Base-by-base conservation (phyloP, 2,797 vertebrate species). In the Hydrolagus colliei region DNA sequence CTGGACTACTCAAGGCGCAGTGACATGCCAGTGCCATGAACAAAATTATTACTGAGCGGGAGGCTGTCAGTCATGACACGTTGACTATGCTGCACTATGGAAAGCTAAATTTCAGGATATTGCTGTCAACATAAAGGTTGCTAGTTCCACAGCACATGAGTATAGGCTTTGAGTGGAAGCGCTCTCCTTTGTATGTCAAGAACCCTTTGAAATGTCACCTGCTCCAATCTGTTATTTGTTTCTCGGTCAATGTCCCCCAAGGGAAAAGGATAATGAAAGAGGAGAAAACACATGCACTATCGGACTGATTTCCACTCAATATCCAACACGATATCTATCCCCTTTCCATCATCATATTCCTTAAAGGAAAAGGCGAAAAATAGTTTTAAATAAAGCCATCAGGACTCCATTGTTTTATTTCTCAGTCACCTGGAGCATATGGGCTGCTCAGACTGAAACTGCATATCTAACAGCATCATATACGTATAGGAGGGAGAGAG, bases 51-150 rank as follows among this genome's bases (percentile, higher is more conserved):
- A 79, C 10, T 27, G 61, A 35, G 62, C 18, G 22, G 62, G 67
- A 27, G 78, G 62, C 2, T 67, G 62, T 80, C 61, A 65, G 62
- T 80, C 27, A 80, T 52, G 62, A 65, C 13, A 22, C 62, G 32
- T 63, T 67, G 13, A 12, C 67, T 11, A 61, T 80, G 78, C 62
- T 80, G 75, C 73, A 41, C 4, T 35, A 13, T 41, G 14, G 11
- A 80, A 79, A 67, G 61, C 11, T 32, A 22, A 80, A 65, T 80
- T 80, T 80, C 62, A 80, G 22, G 22, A 80, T 32, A 80, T 67
- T 27, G 67, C 63, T 35, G 62, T 27, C 62, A 80, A 16, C 62
- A 13, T 9, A 13, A 32, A 65, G 22, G 62, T 27, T 80, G 62
- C 78, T 61, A 80, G 63, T 80, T 80, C 22, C 61, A 32, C 16